A percentile compares a stretch with the other conserved stretches of the same genome.
Evolutionary conservation across 2,888 invertebrate species (phyloP).

Genomic region (Alentia gelatinosa): DNA sequence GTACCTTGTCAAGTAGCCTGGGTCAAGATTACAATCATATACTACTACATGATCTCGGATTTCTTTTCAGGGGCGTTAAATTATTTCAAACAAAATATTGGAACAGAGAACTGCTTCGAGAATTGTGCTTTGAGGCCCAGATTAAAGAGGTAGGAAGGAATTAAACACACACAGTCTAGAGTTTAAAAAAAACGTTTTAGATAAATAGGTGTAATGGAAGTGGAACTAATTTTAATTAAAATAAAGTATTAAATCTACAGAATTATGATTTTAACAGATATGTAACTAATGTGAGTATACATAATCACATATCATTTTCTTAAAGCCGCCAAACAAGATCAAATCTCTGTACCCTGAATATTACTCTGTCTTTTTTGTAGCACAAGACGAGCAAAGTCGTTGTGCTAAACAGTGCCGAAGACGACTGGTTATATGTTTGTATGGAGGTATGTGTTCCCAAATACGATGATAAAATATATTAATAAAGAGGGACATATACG

Average conservation of each 20-base stretch:
- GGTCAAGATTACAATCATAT: too few species aligned
- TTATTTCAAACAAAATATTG: conserved; percentile 70
- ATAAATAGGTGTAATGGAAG: too few species aligned
- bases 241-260: too few species aligned
- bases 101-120: conserved; percentile 67
- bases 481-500: too few species aligned
- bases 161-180: not conserved
- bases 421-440: conserved; percentile 76
- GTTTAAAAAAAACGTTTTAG: too few species aligned
- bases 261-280: too few species aligned
- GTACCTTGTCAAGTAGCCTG: too few species aligned
- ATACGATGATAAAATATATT: not conserved
- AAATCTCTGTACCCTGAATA: not conserved
- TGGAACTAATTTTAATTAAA: too few species aligned
- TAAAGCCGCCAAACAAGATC: too few species aligned
- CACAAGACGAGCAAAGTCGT: conserved; percentile 76
- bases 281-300: too few species aligned
- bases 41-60: too few species aligned
- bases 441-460: conserved; percentile 67
- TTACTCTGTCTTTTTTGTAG: conserved; percentile 62
- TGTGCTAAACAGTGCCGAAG: conserved; percentile 69
- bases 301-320: too few species aligned
- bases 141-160: conserved; percentile 72
- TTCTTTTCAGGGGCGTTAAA: conserved; percentile 48
- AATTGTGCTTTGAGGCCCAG: conserved; percentile 73